Base-by-base conservation (phyloP, 1,140 invertebrate genomes). In the Drosophila navojoa region DNA sequence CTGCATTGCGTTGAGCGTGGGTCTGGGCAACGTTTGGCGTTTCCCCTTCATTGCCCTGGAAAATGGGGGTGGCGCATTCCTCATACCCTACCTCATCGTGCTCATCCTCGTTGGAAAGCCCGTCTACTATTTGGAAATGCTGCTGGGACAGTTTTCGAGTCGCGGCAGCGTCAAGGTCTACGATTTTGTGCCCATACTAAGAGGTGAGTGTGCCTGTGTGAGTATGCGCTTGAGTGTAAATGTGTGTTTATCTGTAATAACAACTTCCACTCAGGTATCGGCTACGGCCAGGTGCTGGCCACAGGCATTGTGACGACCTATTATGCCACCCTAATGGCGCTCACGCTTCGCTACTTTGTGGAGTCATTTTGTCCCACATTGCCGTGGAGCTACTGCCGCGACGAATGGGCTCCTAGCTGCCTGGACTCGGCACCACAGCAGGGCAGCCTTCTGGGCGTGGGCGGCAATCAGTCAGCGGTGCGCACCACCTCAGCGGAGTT, bases 1-100 rank as follows among this genome's bases (percentile, higher is more conserved):
- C 2, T 97, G 97, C 90, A 96, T 98, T 59, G 96, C 97, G n/a
- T 96, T 97, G 69, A 97, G 97, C 5, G 96, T 98, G 5, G 97
- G 97, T 0, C 93, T 98, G n/a, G 97, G 97, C 19, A 92, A 92
- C 40, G 90, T 92, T 22, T 92, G 91, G 91, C 63, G 91, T 16
- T 98, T 98, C 92, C 97, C 97, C 0, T 98, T 97, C 81, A 94
- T 96, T 0, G 96, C 96, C 1, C 96, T 97, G 82, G 94, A 96
- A 68, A 97, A 97, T 84, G 96, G 97, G 11, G 97, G 97, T 11
- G 91, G 91, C 0, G 91, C 91, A 0, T 98, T 98, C 91, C 93
- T 98, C 0, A 95, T 98, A 44, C 97, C 97, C 0, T 98, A 98
- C 87, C 94, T 96, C 10, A 94, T 98, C 32, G 96, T 98, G 35